These are phyloP conservation scores for Microdon myrmicae DNA, from an alignment of 2,888 invertebrate genomes.

Conservation along the genomic window DNA sequence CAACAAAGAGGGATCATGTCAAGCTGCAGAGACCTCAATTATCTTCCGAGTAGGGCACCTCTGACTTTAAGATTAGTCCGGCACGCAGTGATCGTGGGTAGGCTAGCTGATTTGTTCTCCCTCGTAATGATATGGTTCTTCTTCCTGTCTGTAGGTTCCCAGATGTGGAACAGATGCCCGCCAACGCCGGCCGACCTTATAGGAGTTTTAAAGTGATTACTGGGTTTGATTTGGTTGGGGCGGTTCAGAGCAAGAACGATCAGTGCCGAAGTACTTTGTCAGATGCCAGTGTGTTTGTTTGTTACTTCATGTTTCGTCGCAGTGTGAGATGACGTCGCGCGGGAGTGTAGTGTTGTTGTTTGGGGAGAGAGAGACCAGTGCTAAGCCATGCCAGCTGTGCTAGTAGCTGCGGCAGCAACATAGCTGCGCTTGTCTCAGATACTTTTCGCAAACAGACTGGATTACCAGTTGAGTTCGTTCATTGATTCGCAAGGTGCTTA, in stretches of 20 bases:
- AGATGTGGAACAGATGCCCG: not conserved
- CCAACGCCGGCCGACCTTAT: constrained; percentile 13
- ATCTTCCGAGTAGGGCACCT: no score
- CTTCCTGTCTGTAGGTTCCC: no score
- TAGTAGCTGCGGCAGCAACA: constrained; percentile 9
- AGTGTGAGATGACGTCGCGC: constrained; percentile 5
- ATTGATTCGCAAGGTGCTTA: constrained; percentile 37
- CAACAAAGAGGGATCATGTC: no score
- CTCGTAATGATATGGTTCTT: no score
- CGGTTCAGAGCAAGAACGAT: no score
- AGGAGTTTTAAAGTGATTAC: constrained; percentile 22
- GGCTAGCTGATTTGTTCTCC: no score
- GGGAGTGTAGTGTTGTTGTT: constrained; percentile 5
- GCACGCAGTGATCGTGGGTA: no score
- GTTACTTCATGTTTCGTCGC: constrained; percentile 5
- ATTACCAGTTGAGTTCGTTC: constrained; percentile 41
- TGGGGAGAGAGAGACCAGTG: constrained; percentile 17
- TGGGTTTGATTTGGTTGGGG: constrained; percentile 28
- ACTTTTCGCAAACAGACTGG: constrained; percentile 42
- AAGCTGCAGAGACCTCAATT: no score
- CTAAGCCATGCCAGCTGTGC: constrained; percentile 12
- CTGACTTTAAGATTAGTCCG: no score
- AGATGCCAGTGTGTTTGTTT: constrained; percentile 20
- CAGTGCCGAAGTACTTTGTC: constrained; percentile 31
- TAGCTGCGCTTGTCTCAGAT: constrained; percentile 27